Evolutionary conservation across 2,888 invertebrate genomes (phyloP).

Genomic region (Cyclophora punctaria): DNA sequence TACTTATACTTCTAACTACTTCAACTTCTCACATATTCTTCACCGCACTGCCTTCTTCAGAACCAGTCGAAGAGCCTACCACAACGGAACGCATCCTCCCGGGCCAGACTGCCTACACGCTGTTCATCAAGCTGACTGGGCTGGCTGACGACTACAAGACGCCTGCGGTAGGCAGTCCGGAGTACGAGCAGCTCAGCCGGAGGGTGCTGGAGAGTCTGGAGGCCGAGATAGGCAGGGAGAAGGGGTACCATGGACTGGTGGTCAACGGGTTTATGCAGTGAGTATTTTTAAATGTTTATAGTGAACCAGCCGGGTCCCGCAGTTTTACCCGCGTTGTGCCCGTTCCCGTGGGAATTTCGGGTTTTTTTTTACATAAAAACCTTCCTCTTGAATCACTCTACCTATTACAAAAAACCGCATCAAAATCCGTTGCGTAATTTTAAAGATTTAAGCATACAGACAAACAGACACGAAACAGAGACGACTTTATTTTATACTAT

Average conservation of each 20-base stretch:
- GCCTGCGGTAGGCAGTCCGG: conserved; percentile 81
- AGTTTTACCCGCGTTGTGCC: too few relatives aligned
- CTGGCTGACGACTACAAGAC: conserved; percentile 85
- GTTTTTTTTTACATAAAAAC: too few relatives aligned
- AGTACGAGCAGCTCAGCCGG: conserved; percentile 82
- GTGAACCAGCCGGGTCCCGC: not conserved
- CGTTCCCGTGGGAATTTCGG: too few relatives aligned
- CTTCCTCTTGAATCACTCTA: too few relatives aligned
- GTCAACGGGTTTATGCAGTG: conserved; percentile 83
- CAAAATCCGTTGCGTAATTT: too few relatives aligned
- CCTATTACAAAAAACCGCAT: too few relatives aligned
- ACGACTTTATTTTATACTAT: too few relatives aligned
- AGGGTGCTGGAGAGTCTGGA: conserved; percentile 45
- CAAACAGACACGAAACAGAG: too few relatives aligned
- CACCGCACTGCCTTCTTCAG: conserved; percentile 25
- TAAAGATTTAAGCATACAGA: too few relatives aligned
- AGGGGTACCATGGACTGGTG: conserved; percentile 81
- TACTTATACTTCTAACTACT: too few relatives aligned
- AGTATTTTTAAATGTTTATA: conserved; percentile 39
- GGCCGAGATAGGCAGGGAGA: conserved; percentile 25
- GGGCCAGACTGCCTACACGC: conserved; percentile 79
- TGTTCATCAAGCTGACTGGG: conserved; percentile 83
- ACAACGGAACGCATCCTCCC: conserved; percentile 77
- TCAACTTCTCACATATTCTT: too few relatives aligned
- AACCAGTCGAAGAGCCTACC: conserved; percentile 72